phyloP scores from a whole-genome alignment of 2,888 invertebrate genomes.

The Mystacides longicornis region DNA sequence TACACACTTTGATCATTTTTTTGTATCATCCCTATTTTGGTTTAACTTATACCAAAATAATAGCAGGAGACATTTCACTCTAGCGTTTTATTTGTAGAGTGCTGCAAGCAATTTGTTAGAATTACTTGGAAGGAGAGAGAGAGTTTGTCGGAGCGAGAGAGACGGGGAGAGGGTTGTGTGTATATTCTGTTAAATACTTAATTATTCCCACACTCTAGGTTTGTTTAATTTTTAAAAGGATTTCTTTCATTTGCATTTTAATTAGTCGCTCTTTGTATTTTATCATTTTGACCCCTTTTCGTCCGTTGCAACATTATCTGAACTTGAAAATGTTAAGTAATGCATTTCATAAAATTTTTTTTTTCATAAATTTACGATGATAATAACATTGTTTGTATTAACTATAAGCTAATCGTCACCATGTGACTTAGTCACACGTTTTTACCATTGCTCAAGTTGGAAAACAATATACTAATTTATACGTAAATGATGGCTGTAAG shows the following conservation, averaged over 20 bases:
- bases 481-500: too few relatives aligned
- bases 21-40: too few relatives aligned
- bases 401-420: too few relatives aligned
- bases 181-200: neutral
- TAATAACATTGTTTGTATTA: too few relatives aligned
- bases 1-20: too few relatives aligned
- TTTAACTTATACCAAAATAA: too few relatives aligned
- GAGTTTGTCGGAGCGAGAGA: too few relatives aligned
- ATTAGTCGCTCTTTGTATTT: too few relatives aligned
- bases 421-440: too few relatives aligned
- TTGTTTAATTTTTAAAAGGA: slow-evolving; percentile 2
- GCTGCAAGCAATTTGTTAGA: slow-evolving; percentile 1
- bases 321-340: neutral
- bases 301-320: neutral
- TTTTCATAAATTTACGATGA: neutral
- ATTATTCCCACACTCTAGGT: neutral
- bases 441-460: too few relatives aligned
- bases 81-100: slow-evolving; percentile 1
- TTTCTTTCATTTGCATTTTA: slow-evolving; percentile 1
- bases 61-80: neutral
- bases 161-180: too few relatives aligned
- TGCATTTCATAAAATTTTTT: neutral
- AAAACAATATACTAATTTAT: too few relatives aligned
- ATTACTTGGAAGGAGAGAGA: neutral
- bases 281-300: neutral